Evolutionary conservation across 2,797 vertebrate species (phyloP), one percentile per base, ranked within the genome.

Genomic region (Cynopterus sphinx): DNA sequence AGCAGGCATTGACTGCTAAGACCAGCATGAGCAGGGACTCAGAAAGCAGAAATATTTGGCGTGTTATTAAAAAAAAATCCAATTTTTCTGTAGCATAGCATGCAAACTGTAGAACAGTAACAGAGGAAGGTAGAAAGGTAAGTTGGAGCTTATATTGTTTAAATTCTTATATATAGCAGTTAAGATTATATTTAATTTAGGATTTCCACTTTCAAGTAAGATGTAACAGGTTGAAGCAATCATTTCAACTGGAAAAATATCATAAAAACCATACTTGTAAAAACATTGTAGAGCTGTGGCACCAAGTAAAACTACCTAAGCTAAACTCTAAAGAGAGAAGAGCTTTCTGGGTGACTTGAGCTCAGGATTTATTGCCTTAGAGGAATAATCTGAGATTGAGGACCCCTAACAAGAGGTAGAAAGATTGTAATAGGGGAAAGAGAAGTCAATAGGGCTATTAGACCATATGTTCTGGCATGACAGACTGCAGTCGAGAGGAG

Each of bases 131-230:
- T 21, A 88, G 17, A 94, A 90, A 86, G 57, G 31, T 79, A 41
- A 43, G 22, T 55, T 81, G 39, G 21, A 83, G 17, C 2, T 87
- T 28, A 75, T 63, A 75, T 36, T 87, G 33, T 68, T 86, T 33
- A 79, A 31, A 13, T 1, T 49, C 15, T 85, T 83, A 81, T 71
- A 70, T 36, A 17, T 31, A 70, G n/a, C 33, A 73, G n/a, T 79
- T 87, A 83, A 51, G 5, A 43, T 87, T 81, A 67, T 67, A 90
- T 77, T 90, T 87, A 77, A 87, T 84, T 74, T 91, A 87, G 3
- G 26, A 77, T 87, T 95, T 84, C 51, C 41, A 36, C 4, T 77
- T 53, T 51, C 39, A 90, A 85, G 36, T 51, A 73, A 92, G 51
- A 71, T 85, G 17, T 49, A 68, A 67, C 71, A 73, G 24, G 11